Percentiles rank a stretch among this genome's conserved stretches.
These are phyloP conservation scores for Mechanitis mazaeus DNA, from an alignment of 2,888 invertebrate genomes.

Conservation along the genomic window DNA sequence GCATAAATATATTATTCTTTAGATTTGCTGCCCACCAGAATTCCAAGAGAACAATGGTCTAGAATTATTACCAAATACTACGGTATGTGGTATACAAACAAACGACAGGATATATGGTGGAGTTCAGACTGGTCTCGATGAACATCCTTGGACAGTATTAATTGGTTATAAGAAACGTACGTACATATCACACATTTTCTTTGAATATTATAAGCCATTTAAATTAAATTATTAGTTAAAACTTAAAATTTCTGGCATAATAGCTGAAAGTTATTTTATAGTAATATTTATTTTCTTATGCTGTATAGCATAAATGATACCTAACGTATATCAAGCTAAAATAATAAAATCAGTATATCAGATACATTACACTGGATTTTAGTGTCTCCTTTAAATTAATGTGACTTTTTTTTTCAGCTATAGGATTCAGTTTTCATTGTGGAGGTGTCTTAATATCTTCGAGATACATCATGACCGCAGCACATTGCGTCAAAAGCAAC, in stretches of 20 bases:
- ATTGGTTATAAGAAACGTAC: constrained; percentile 80
- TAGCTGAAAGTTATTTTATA: neutral
- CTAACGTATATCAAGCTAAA: too few species aligned
- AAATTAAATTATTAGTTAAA: too few species aligned
- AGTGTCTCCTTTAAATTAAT: neutral
- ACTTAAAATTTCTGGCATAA: neutral
- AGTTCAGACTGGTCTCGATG: constrained; percentile 76
- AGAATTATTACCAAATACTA: constrained; percentile 56
- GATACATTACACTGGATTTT: too few species aligned
- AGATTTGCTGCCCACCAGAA: constrained; percentile 76
- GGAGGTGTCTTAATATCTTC: constrained; percentile 83
- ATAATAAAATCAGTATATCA: too few species aligned
- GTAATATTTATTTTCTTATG: neutral
- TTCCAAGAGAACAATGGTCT: constrained; percentile 30
- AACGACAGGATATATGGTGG: constrained; percentile 80
- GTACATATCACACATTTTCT: too few species aligned
- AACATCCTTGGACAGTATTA: constrained; percentile 84
- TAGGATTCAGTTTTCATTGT: constrained; percentile 80
- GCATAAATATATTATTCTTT: constrained; percentile 35
- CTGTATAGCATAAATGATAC: too few species aligned
- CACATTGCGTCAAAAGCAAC: constrained; percentile 82
- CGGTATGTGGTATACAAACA: constrained; percentile 73
- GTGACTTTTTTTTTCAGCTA: constrained; percentile 48
- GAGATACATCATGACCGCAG: constrained; percentile 84
- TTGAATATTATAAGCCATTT: too few species aligned